A percentile compares a stretch with the other conserved stretches of the same genome.
Evolutionary conservation across 92 coral and sea anemone species (phyloP).

Genomic region (Heteractis magnifica): DNA sequence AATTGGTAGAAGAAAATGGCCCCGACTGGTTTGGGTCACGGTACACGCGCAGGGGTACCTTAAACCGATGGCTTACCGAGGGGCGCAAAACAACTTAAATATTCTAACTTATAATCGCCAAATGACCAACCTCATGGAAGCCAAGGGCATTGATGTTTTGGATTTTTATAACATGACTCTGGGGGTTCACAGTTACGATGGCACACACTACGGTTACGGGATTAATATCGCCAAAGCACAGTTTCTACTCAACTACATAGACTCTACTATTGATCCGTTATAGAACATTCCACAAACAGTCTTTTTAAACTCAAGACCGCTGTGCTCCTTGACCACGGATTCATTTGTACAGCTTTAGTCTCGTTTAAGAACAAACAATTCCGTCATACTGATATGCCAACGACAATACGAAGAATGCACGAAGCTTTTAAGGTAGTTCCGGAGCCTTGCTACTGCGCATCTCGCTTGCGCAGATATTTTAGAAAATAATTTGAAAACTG

Average conservation of each 20-base stretch:
- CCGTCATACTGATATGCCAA: too few species aligned
- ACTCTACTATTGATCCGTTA: slow-evolving; percentile 2
- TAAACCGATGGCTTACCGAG: slow-evolving; percentile 51
- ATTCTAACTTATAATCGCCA: slow-evolving; percentile 35
- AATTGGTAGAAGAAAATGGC: slow-evolving; percentile 48
- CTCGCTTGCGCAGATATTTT: too few species aligned
- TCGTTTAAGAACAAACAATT: too few species aligned
- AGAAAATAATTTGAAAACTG: too few species aligned
- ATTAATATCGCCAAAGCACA: slow-evolving; percentile 72
- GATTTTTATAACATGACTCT: slow-evolving; percentile 58
- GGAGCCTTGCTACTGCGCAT: too few species aligned
- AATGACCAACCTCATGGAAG: slow-evolving; percentile 45
- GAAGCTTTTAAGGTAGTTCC: too few species aligned
- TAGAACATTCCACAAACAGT: too few species aligned
- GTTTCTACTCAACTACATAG: slow-evolving; percentile 60
- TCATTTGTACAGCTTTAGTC: too few species aligned
- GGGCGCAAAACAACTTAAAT: slow-evolving; percentile 37
- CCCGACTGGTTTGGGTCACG: slow-evolving; percentile 61
- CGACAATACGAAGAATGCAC: too few species aligned
- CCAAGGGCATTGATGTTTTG: slow-evolving; percentile 50
- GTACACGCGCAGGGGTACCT: slow-evolving; percentile 68
- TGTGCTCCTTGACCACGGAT: too few species aligned
- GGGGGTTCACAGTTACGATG: slow-evolving; percentile 77
- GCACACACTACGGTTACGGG: slow-evolving; percentile 74
- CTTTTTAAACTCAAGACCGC: too few species aligned